Conservation (phyloP, 2,113 vertebrate genomes). For the Paraplagusia blochii region DNA sequence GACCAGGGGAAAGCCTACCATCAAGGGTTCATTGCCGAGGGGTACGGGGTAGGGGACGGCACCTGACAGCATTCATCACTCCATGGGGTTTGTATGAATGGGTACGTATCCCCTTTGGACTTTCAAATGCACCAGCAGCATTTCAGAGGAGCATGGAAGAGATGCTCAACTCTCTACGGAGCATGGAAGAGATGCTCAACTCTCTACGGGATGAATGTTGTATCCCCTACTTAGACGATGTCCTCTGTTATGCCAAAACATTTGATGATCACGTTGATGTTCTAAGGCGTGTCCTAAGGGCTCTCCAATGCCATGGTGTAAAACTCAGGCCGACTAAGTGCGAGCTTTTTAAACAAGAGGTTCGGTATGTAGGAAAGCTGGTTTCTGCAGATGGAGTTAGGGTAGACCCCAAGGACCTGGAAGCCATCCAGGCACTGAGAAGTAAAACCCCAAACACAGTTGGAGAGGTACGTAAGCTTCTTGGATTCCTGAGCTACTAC, state of each 20-base stretch:
- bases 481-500: too few species aligned
- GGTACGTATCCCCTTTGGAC: too few species aligned
- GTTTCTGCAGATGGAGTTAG: not conserved
- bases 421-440: not conserved
- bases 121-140: too few species aligned
- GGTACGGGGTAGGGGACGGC: too few species aligned
- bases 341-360: not conserved
- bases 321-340: conserved; percentile 8
- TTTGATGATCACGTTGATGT: not conserved
- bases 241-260: not conserved
- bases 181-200: conserved; percentile 17
- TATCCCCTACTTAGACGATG: conserved; percentile 5
- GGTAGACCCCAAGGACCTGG: not conserved
- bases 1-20: conserved; percentile 1
- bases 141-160: too few species aligned
- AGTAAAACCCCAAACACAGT: not conserved
- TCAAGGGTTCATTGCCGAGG: not conserved
- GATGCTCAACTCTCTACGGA: too few species aligned
- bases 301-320: not conserved
- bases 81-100: too few species aligned
- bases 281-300: not conserved
- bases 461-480: not conserved
- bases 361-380: not conserved
- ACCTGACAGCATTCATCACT: conserved; percentile 15
- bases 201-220: not conserved